phyloP scores from a whole-genome alignment of 1,140 invertebrate species.

The Penaeus indicus region DNA sequence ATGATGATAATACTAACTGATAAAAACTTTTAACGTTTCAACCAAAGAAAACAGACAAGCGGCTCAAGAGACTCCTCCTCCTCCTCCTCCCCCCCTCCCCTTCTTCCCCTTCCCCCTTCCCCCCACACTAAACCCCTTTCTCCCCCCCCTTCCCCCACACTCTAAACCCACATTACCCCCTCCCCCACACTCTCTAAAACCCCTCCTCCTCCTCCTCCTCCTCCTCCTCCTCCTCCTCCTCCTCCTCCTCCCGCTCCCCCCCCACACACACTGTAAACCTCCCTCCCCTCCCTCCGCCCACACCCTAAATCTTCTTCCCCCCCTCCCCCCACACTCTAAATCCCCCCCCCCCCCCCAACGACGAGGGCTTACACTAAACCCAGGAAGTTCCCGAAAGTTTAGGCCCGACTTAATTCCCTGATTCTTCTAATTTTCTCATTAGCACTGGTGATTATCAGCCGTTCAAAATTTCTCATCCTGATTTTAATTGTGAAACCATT shows the following conservation, averaged over 20 bases:
- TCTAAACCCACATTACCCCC: neutral
- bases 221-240: neutral
- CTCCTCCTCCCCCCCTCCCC: neutral
- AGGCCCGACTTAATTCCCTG: slow-evolving; percentile 22
- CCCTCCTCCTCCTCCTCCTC: neutral
- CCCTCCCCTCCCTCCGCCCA: neutral
- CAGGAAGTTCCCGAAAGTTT: neutral
- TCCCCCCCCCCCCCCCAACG: neutral
- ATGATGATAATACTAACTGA: too few species aligned
- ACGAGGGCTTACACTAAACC: too few species aligned
- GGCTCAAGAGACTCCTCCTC: neutral
- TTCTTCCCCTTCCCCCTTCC: neutral
- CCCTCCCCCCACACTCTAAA: neutral
- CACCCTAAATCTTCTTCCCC: neutral
- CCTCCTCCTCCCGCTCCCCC: neutral
- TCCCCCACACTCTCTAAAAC: neutral
- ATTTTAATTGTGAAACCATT: slow-evolving; percentile 24
- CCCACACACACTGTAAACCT: neutral
- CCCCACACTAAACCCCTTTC: too few species aligned
- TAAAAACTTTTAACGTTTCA: too few species aligned
- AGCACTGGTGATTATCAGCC: slow-evolving; percentile 26
- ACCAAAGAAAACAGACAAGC: too few species aligned
- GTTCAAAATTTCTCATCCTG: slow-evolving; percentile 10
- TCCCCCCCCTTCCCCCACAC: neutral
- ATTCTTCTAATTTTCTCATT: slow-evolving; percentile 40